Evolutionary conservation across 2,888 invertebrate species (phyloP), one percentile per base, ranked within the genome.

Genomic region (Beris chalybata): DNA sequence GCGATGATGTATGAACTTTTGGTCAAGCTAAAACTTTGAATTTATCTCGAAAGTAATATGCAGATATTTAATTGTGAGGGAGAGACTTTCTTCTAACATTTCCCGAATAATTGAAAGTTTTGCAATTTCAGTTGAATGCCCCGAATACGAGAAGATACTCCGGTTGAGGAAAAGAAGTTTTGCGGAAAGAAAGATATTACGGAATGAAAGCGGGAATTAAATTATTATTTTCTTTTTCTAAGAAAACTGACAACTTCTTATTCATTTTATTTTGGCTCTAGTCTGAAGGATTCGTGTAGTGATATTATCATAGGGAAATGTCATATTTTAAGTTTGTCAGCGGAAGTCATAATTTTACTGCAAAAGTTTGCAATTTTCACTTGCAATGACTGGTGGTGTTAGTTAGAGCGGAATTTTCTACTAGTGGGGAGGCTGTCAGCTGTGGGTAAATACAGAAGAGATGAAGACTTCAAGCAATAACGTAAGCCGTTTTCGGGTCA

Each of bases 1-100:
- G 68, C 66, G 66, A 68, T 68, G 68, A 68, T 68, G 68, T 68
- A 68, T 68, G 66, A 68, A 68, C 68, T 68, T 68, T 31, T 64
- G 64, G 58, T 43, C 54, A 43, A 58, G 64, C 56, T 54, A 9
- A 68, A 66, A 66, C 66, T 68, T 68, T 66, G 64, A 68, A 68
- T 68, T 68, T 66, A 68, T 68, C 64, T 64, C 52, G 6, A 29
- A 53, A 61, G 65, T 61, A 43, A 65, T 65, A 65, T 61, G 52
- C 61, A 47, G 65, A 65, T 59, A 65, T 68, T 65, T 68, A 67
- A 65, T 67, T 67, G 67, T 67, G 38, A 38, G 22, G 48, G 59
- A 15, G 13, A 6, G 31, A 9, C 38, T 48, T 47, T 12, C 45
- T 43, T 58, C 59, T 48, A 59, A 30, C 59, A 48, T 59, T 47